Evolutionary conservation across 2,113 vertebrate genomes (phyloP).

Genomic region (Strix uralensis): DNA sequence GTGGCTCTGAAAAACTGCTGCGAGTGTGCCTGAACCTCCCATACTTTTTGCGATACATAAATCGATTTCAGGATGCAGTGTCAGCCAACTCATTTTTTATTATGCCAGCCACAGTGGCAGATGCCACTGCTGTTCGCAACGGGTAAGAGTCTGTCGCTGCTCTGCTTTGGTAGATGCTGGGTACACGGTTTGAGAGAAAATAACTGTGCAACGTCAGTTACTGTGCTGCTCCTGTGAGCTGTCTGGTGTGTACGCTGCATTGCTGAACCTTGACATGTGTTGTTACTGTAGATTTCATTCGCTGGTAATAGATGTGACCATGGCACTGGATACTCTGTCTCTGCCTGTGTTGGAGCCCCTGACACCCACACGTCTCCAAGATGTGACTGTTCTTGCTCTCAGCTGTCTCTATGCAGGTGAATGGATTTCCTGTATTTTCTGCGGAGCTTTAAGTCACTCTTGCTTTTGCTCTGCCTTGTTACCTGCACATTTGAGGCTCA

Average conservation of each 20-base stretch:
- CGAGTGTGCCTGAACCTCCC: conserved; percentile 97
- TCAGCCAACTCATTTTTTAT: conserved; percentile 98
- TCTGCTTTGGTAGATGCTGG: background rate
- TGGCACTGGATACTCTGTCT: conserved; percentile 96
- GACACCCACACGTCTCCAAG: conserved; percentile 90
- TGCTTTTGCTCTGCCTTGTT: background rate
- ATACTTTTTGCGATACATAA: conserved; percentile 97
- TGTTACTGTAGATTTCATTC: conserved; percentile 87
- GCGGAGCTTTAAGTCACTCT: background rate
- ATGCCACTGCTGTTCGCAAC: conserved; percentile 96
- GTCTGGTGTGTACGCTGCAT: rapidly evolving
- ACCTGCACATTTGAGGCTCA: background rate
- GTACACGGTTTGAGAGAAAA: background rate
- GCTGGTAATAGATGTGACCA: conserved; percentile 96
- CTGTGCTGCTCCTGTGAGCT: background rate
- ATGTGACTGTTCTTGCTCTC: conserved; percentile 95
- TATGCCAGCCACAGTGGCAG: conserved; percentile 97
- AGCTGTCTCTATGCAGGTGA: conserved; percentile 98
- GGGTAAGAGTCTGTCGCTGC: conserved; percentile 73
- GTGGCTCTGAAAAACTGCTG: conserved; percentile 95
- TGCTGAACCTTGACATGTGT: background rate
- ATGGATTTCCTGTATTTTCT: background rate
- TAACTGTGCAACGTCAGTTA: too few species aligned
- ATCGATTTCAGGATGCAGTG: conserved; percentile 98
- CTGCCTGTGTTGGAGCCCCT: conserved; percentile 95